These are phyloP conservation scores for Hippolais icterina DNA, from an alignment of 2,113 vertebrate genomes.

Conservation along the genomic window DNA sequence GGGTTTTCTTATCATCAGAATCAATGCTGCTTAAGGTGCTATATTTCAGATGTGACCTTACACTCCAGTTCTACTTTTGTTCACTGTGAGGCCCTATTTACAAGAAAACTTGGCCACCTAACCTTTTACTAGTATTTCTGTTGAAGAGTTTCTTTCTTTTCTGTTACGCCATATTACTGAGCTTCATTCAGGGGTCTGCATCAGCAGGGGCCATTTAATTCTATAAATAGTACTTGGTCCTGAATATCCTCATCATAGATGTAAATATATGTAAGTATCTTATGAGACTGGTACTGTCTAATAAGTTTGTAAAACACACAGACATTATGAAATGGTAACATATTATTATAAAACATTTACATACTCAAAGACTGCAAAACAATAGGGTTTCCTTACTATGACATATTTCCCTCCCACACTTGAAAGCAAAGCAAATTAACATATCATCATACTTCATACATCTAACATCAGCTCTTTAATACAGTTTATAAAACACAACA, in stretches of 20 bases:
- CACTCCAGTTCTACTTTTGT: neutral
- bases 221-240: neutral
- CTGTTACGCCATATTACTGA: neutral
- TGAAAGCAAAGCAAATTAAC: constrained; percentile 27
- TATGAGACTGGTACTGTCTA: constrained; percentile 4
- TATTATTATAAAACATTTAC: constrained; percentile 56
- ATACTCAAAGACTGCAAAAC: constrained; percentile 30
- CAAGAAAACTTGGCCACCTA: neutral
- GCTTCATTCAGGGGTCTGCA: neutral
- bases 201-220: neutral
- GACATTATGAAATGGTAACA: constrained; percentile 11
- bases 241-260: neutral
- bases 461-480: constrained; percentile 18
- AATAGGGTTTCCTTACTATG: constrained; percentile 38
- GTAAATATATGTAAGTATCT: neutral
- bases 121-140: neutral
- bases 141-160: neutral
- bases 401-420: constrained; percentile 29
- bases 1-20: constrained; percentile 39
- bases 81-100: neutral
- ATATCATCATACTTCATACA: neutral
- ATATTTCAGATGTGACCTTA: neutral
- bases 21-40: constrained; percentile 2
- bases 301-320: constrained; percentile 15
- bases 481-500: neutral